Evolutionary conservation across 2,888 invertebrate genomes (phyloP).

Genomic region (Plebejus anna): DNA sequence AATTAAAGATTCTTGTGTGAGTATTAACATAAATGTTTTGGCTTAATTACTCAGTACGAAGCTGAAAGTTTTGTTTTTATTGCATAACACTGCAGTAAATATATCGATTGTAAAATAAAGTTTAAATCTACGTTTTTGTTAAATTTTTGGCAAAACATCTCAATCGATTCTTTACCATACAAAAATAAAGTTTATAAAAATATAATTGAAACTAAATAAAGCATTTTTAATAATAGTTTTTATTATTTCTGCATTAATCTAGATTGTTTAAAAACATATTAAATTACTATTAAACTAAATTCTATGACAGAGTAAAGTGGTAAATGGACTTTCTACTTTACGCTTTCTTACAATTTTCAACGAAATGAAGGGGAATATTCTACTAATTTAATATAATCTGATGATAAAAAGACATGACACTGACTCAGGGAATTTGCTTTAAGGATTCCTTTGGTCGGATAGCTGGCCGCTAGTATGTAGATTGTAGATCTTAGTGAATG

Average conservation of each 20-base stretch:
- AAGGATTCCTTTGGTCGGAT: constrained; percentile 62
- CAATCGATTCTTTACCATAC: no score
- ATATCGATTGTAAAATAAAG: background rate
- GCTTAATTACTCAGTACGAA: background rate
- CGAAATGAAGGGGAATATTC: background rate
- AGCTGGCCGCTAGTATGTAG: constrained; percentile 58
- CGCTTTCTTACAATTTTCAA: background rate
- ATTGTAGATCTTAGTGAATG: constrained; percentile 70
- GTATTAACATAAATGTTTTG: background rate
- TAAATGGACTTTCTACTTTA: background rate
- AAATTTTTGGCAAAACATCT: no score
- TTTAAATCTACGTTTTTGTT: background rate
- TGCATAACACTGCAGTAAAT: background rate
- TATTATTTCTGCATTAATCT: no score
- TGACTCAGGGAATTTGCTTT: constrained; percentile 41
- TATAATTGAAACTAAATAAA: no score
- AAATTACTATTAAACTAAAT: no score
- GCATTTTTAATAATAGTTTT: no score
- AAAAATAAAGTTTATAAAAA: no score
- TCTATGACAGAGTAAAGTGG: background rate
- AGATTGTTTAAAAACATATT: no score
- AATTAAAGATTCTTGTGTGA: background rate
- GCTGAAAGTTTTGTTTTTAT: background rate
- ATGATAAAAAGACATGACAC: constrained; percentile 41
- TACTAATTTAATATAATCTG: constrained; percentile 3